These are phyloP conservation scores for Sarotherodon lohbergeri DNA, from an alignment of 2,113 vertebrate species.

Conservation along the genomic window DNA sequence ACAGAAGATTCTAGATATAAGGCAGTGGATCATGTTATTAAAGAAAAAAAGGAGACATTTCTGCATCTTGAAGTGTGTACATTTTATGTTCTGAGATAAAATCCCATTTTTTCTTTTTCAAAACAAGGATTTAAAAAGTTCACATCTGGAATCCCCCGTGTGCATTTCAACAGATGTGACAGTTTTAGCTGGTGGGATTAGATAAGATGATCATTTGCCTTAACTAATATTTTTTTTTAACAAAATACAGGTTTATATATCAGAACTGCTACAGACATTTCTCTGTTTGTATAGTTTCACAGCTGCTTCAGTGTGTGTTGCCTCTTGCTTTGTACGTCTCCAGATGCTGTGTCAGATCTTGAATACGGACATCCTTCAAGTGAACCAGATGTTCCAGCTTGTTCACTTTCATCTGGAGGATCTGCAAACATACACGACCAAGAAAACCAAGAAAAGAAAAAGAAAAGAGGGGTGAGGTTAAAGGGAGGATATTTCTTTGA, in stretches of 20 bases:
- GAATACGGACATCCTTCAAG: slow-evolving; percentile 72
- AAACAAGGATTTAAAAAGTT: background rate
- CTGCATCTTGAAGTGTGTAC: background rate
- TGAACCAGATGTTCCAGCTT: slow-evolving; percentile 72
- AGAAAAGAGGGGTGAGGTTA: background rate
- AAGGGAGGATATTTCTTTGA: background rate
- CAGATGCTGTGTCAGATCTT: slow-evolving; percentile 58
- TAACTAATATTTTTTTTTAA: background rate
- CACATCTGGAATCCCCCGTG: background rate
- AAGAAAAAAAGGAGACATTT: background rate
- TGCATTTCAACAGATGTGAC: background rate
- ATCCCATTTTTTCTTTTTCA: background rate
- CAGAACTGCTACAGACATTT: background rate
- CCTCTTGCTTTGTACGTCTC: slow-evolving; percentile 48
- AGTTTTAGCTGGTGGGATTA: background rate
- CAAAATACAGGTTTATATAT: background rate
- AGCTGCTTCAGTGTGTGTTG: slow-evolving; percentile 7
- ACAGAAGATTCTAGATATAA: background rate
- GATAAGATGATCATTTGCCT: background rate
- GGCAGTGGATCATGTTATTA: background rate
- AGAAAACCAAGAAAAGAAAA: background rate
- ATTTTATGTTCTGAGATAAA: background rate
- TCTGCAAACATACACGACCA: slow-evolving; percentile 39
- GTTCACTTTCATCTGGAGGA: slow-evolving; percentile 76
- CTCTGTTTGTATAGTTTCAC: background rate